Evolutionary conservation across 2,888 invertebrate genomes (phyloP).

Genomic region (Nephrocerus scutellatus): DNA sequence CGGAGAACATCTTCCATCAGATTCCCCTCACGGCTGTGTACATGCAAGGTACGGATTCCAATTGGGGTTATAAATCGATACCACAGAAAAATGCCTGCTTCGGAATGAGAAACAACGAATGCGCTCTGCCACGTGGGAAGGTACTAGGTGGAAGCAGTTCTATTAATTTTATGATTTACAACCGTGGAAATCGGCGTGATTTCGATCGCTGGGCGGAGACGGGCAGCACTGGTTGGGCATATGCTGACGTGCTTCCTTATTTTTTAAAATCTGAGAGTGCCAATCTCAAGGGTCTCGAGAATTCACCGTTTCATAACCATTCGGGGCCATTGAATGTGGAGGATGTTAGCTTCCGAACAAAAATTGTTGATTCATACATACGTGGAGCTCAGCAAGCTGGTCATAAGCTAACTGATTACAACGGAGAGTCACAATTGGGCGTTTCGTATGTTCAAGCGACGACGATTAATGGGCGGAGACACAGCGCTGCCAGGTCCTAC

Average conservation of each 20-base stretch:
- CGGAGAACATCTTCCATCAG: constrained; percentile 35
- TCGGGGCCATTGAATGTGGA: constrained; percentile 56
- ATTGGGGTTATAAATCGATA: constrained; percentile 62
- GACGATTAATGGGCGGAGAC: constrained; percentile 52
- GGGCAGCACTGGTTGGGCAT: constrained; percentile 66
- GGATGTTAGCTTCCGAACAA: constrained; percentile 51
- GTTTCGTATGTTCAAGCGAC: constrained; percentile 58
- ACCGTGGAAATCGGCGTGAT: constrained; percentile 60
- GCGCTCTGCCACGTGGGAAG: constrained; percentile 51
- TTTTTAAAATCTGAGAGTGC: constrained; percentile 55
- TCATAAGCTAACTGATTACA: constrained; percentile 60
- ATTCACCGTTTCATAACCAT: constrained; percentile 50
- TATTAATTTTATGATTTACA: constrained; percentile 60
- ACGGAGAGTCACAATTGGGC: constrained; percentile 54
- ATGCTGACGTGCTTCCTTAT: constrained; percentile 52
- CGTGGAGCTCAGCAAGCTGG: constrained; percentile 57
- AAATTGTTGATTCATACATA: constrained; percentile 51
- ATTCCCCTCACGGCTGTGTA: constrained; percentile 25
- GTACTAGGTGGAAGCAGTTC: constrained; percentile 53
- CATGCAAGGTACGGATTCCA: constrained; percentile 46
- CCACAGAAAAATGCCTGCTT: constrained; percentile 55
- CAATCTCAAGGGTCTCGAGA: constrained; percentile 46
- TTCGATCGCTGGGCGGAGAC: constrained; percentile 59
- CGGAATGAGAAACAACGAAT: constrained; percentile 43
- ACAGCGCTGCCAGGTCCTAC: constrained; percentile 58